Base-by-base conservation (phyloP, 1,140 invertebrate species). In the Lerema accius region DNA sequence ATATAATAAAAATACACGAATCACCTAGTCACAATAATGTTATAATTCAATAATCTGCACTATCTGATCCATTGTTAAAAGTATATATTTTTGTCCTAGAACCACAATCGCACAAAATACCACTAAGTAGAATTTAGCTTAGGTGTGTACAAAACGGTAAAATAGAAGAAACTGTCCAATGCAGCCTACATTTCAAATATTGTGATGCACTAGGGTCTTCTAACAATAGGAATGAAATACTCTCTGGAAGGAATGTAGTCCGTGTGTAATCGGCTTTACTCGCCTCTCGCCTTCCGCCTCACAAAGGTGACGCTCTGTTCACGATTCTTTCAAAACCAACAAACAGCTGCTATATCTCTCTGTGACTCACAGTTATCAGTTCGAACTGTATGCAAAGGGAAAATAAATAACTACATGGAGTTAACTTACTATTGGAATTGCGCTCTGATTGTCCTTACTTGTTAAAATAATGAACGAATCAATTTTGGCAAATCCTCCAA, bases 211-310 rank as follows among this genome's bases (percentile, higher is more conserved):
- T 55, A 64, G 58, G 67, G 73, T 71, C 40, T 63, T 42, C 59
- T 49, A 59, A 83, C 79, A 82, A 84, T 82, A 61, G 71, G 65
- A 50, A 69, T 69, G 69, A 74, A 83, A 84, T 78, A 76, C 68
- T 71, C 76, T 75, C 71, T 60, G 70, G 61, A 59, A 69, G 70
- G 55, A 78, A 69, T 78, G 69, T 74, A 73, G 76, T 78, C 76
- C 71, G 69, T 82, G 72, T 86, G 79, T 85, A 88, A 88, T 84
- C 84, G 78, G 82, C 81, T 87, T 87, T 85, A 75, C 76, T 81
- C 75, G 55, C 71, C 67, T 75, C 71, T 69, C 65, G 67, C 69
- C 67, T 69, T 55, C 49, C 59, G 45, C 49, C 56, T 59, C 42
- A 49, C 59, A 65, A 56, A 69, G 61, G 63, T 74, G 67, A 68